phyloP scores from a whole-genome alignment of 2,113 vertebrate genomes.

The Megaceryle maxima region DNA sequence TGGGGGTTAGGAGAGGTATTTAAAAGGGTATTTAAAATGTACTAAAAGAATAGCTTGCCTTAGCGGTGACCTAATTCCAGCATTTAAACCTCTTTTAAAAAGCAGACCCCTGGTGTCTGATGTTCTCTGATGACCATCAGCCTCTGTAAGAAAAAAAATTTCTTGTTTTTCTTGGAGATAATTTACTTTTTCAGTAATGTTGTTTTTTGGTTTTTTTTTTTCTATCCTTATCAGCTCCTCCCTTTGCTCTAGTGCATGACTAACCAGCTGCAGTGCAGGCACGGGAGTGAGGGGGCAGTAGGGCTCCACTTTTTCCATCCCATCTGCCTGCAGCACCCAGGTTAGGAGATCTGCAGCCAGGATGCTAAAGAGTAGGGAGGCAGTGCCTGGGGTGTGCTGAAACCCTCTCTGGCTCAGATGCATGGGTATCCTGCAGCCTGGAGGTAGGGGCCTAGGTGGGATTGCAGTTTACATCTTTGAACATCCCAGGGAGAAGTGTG shows the following conservation, averaged over 20 bases:
- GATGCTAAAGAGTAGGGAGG: fast-evolving
- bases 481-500: neutral
- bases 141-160: neutral
- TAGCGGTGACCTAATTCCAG: neutral
- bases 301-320: neutral
- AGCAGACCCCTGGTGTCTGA: fast-evolving
- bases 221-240: neutral
- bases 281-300: neutral
- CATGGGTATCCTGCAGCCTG: fast-evolving
- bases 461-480: neutral
- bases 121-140: neutral
- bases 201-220: too few relatives aligned
- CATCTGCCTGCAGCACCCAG: neutral
- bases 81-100: neutral
- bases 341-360: neutral
- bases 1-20: neutral
- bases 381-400: neutral
- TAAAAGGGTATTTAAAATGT: neutral
- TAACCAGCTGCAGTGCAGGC: neutral
- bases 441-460: neutral
- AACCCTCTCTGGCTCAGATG: neutral
- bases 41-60: neutral
- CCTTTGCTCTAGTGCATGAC: fast-evolving
- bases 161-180: neutral
- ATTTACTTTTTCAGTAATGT: neutral